Evolutionary conservation across 2,797 vertebrate genomes (phyloP), one percentile per base, ranked within the genome.

Genomic region (Sebastiscus tertius): DNA sequence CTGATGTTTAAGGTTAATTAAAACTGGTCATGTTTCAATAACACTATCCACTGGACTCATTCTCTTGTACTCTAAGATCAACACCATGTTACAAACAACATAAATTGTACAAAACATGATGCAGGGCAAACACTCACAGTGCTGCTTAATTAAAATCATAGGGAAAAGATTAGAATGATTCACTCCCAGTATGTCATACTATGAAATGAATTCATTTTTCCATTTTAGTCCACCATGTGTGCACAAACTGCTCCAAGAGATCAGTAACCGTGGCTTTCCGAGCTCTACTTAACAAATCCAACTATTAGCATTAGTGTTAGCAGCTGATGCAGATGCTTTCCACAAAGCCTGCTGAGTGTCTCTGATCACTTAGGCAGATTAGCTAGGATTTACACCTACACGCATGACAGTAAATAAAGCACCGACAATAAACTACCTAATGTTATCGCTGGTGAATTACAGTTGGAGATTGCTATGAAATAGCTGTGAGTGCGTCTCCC

Each of bases 341-440:
- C 67, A 61, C 49, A 39, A 42, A 74, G 69, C 52, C 65, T 75
- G 36, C 22, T 85, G 58, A 61, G 29, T 63, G 56, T 81, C 31
- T 72, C 74, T 74, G 68, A 88, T 80, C 56, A 72, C 72, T 79
- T 6, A 42, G 46, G 42, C 22, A 76, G 78, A 84, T 87, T 68
- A 86, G 31, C 33, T 12, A 11, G 55, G 60, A 76, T 70, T 59
- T 76, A 82, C 63, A 79, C 66, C 58, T 69, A 26, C 68, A 80
- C 29, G 79, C 61, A 73, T 14, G 49, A 74, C 42, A 69, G 67
- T 56, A 80, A 64, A 82, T 71, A 80, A 46, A 79, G 70, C 29
- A 61, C 39, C 5, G 64, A 80, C 64, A 58, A 77, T 77, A 76
- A 80, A 82, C 65, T 24, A 71, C 64, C 1, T 65, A 39, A 42